Evolutionary conservation across 1,140 invertebrate genomes (phyloP), one percentile per base, ranked within the genome.

Genomic region (Drosophila ohnishii): DNA sequence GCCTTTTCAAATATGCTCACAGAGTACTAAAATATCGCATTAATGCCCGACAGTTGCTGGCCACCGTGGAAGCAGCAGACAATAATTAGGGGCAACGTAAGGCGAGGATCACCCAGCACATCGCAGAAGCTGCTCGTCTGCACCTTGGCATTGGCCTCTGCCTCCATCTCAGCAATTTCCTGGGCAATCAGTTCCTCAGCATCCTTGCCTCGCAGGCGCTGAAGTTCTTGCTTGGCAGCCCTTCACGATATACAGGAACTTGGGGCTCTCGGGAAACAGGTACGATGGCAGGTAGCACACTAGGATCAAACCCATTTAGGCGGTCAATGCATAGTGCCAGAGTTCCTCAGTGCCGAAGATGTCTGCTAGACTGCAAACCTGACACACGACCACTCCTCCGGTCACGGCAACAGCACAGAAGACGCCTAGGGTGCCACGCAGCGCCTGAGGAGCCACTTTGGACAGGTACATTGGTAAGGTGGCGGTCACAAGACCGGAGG

Each of bases 1-100:
- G 95, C 95, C 40, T 81, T 88, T 71, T 92, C 76, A 77, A 96
- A 96, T 61, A 96, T 96, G 2, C 90, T 90, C 13, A 94, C 94
- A 0, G 96, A 96, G 85, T 96, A 97, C 80, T 95, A 96, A 86
- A 96, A 96, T 3, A 97, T 94, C 58, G 96, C 96, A 92, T 97
- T 98, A 37, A 98, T 97, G 42, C 97, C 97, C 76, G 95, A 95
- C 45, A 97, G 93, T 92, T 98, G 97, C 91, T 98, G 97, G 0
- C 96, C 96, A 37, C 94, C 93, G 90, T 97, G 96, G 91, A 97
- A 92, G 37, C 94, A 90, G 85, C 95, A 95, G 5, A 96, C 94
- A 47, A 97, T 93, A 25, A 96, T 78, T 7, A 97, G 82, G 7
- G 96, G 95, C 45, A 96, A 90, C 25, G 94, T 92, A 7, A 97